Evolutionary conservation across 2,113 vertebrate genomes (phyloP).

Genomic region (Paralichthys olivaceus): DNA sequence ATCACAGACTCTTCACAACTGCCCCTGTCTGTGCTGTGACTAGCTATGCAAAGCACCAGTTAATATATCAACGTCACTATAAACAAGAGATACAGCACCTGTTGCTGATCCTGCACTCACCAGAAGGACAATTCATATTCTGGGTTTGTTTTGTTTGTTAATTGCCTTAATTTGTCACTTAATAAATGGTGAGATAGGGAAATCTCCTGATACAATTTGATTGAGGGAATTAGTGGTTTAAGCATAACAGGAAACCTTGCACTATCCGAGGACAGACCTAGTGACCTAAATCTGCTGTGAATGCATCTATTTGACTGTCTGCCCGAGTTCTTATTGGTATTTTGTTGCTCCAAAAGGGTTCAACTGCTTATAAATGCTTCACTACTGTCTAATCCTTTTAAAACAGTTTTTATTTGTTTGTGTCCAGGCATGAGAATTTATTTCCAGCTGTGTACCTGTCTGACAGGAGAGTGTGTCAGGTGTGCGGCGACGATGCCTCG

Average conservation of each 20-base stretch:
- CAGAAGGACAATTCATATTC: not conserved
- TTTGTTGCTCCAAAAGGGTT: not conserved
- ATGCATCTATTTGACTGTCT: not conserved
- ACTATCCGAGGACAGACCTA: not conserved
- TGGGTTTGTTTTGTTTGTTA: not conserved
- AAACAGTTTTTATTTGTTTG: not conserved
- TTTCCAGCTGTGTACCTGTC: conserved; percentile 88
- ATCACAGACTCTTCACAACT: conserved; percentile 38
- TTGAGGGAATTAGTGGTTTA: not conserved
- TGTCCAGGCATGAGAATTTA: conserved; percentile 68
- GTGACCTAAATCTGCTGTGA: conserved; percentile 8
- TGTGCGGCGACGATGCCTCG: conserved; percentile 92
- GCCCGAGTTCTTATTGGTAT: not conserved
- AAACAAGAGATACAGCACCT: conserved; percentile 71
- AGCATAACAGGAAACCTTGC: not conserved
- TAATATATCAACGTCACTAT: conserved; percentile 45
- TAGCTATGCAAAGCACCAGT: conserved; percentile 1
- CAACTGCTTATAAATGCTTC: not conserved
- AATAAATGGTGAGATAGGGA: not conserved
- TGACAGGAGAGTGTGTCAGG: conserved; percentile 92
- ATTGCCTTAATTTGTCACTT: not conserved
- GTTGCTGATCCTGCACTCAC: conserved; percentile 36
- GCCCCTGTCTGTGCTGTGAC: conserved; percentile 37
- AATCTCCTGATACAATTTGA: conserved; percentile 7
- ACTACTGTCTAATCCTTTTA: not conserved